A percentile compares a stretch with the other conserved stretches of the same genome.
These are phyloP conservation scores for Diabrotica undecimpunctata DNA, from an alignment of 1,140 invertebrate species.

Conservation along the genomic window DNA sequence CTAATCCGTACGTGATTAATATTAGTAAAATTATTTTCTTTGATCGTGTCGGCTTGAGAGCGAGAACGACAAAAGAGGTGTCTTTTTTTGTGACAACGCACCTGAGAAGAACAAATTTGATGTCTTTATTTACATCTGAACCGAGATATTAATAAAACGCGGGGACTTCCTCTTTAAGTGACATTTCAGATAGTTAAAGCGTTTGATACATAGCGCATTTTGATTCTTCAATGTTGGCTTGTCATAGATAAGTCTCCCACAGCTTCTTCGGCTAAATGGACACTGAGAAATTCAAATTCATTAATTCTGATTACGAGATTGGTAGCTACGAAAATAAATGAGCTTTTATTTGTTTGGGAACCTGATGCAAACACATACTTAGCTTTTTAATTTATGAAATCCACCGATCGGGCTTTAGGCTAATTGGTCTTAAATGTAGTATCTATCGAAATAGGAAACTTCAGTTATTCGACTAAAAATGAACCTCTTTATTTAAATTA, in stretches of 20 bases:
- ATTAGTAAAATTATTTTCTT: conserved; percentile 22
- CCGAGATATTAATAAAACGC: conserved; percentile 15
- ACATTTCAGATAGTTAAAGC: conserved; percentile 13
- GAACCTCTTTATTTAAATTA: too few species aligned
- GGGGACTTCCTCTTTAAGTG: conserved; percentile 14
- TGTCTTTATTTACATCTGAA: conserved; percentile 20
- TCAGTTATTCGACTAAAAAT: too few species aligned
- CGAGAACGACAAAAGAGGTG: conserved; percentile 14
- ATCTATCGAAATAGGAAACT: too few species aligned
- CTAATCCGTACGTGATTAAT: conserved; percentile 22
- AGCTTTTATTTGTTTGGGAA: conserved; percentile 1
- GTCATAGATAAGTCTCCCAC: conserved; percentile 1
- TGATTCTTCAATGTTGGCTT: not conserved
- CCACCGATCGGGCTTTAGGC: too few species aligned
- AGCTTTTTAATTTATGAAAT: too few species aligned
- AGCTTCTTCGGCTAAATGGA: not conserved
- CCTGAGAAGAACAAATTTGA: conserved; percentile 23
- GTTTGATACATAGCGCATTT: conserved; percentile 2
- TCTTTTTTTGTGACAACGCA: conserved; percentile 19
- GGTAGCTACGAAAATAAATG: conserved; percentile 1
- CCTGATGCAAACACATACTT: not conserved
- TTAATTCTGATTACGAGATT: conserved; percentile 3
- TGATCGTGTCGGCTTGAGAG: conserved; percentile 17
- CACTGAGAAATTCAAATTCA: conserved; percentile 2
- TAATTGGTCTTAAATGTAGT: too few species aligned